Base-by-base conservation (phyloP, 2,888 invertebrate genomes). In the Leucophenga montana region DNA sequence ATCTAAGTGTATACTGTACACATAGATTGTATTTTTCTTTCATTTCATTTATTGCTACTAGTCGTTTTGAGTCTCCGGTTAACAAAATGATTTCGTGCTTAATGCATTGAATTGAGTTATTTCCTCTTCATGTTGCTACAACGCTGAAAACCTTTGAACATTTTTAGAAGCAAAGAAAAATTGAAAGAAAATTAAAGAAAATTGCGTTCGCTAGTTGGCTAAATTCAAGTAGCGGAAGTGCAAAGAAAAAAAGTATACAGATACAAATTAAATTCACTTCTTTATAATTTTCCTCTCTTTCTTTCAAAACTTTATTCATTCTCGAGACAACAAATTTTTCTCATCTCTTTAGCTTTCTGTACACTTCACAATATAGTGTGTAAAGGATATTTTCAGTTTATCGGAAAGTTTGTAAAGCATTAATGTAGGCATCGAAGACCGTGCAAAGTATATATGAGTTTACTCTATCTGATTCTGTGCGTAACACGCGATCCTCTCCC, bases 101-200 rank as follows among this genome's bases (percentile, higher is more conserved):
- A 75, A 71, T 75, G 73, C 76, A 74, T 76, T 75, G 72, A 75
- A 76, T 76, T 73, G 73, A 73, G 70, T 75, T 75, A 75, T 64
- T 64, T 68, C 33, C 48, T 27, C 53, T 53, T 18, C 31, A 53
- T 33, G 54, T 64, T 64, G 20, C 14, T 46, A 18, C 18, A 22
- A 18, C 9, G 31, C 46, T 66, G 71, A 72, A 75, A 75, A 69
- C 72, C 72, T 59, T 71, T 71, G 66, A 73, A 64, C 57, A 68
- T 44, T 64, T 5, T 39, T 39, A 11, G 39, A 39, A 39, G 39
- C 8, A 39, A 39, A 1, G 31, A 16, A 39, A 61, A 39, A 61
- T 27, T 39, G 33, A 44, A 64, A 65, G 53, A 65, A 22, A 65
- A 50, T 31, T 39, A 39, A 39, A 39, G 39, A 39, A 53, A 62